These are phyloP conservation scores for Stenchaetothrips biformis DNA, from an alignment of 2,888 invertebrate species.

Conservation along the genomic window DNA sequence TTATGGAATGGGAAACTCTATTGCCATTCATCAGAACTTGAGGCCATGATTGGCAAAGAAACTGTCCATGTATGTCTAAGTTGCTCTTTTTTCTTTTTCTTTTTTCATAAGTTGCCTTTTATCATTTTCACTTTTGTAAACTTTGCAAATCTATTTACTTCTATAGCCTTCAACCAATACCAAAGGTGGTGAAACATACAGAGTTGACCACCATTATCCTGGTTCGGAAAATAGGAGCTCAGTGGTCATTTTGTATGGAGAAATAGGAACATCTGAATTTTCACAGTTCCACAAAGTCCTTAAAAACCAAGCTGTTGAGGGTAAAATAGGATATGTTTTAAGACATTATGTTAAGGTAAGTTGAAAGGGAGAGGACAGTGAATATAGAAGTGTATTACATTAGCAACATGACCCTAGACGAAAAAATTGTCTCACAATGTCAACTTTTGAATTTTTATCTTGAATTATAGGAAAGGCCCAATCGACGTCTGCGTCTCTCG, in stretches of 20 bases:
- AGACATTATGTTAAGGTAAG: constrained; percentile 78
- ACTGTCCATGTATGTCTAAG: constrained; percentile 34
- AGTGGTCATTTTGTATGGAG: constrained; percentile 79
- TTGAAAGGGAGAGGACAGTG: neutral
- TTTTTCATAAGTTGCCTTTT: constrained; percentile 27
- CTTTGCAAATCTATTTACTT: neutral
- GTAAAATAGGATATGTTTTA: constrained; percentile 76
- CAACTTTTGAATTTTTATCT: constrained; percentile 5
- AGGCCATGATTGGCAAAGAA: constrained; percentile 53
- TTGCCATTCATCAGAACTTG: constrained; percentile 65
- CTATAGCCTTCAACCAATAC: constrained; percentile 29
- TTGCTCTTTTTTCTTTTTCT: neutral
- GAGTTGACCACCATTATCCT: constrained; percentile 81
- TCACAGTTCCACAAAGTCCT: constrained; percentile 68
- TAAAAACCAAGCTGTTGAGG: constrained; percentile 60
- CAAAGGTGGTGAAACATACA: constrained; percentile 57
- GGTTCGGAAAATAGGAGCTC: constrained; percentile 64
- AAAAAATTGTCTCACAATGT: neutral
- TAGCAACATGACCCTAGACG: neutral
- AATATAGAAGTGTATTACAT: neutral
- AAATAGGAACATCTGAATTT: constrained; percentile 75
- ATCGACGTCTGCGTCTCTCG: constrained; percentile 68
- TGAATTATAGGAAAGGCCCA: constrained; percentile 44
- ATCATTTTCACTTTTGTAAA: neutral
- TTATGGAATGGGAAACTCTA: constrained; percentile 67